A percentile compares a stretch with the other conserved stretches of the same genome.
phyloP scores from a whole-genome alignment of 1,140 invertebrate genomes.

The Drosophila pachea region DNA sequence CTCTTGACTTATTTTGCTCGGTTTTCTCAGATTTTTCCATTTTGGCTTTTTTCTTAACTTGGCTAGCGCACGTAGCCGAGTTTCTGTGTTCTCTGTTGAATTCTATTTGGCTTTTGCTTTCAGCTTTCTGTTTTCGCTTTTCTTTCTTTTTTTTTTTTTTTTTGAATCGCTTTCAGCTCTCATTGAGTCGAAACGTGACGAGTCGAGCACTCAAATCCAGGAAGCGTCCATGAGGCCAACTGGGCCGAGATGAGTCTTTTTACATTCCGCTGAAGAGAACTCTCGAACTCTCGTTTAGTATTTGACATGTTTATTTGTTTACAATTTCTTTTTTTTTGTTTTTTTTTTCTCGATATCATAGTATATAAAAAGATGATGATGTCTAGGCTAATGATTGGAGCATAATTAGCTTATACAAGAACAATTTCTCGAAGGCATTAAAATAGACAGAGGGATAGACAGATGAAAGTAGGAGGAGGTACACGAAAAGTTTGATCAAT shows the following conservation, averaged over 20 bases:
- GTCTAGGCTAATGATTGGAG: conserved; percentile 51
- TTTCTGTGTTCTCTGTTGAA: conserved; percentile 55
- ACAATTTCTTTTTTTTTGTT: too few relatives aligned
- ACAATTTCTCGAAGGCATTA: conserved; percentile 34
- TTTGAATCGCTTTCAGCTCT: conserved; percentile 14
- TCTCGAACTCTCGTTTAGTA: background rate
- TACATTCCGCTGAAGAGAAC: too few relatives aligned
- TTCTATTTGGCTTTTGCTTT: conserved; percentile 37
- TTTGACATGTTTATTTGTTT: background rate
- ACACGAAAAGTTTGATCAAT: conserved; percentile 45
- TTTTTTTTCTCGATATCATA: background rate
- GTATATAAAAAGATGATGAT: conserved; percentile 39
- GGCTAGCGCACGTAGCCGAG: conserved; percentile 52
- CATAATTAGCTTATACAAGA: conserved; percentile 32
- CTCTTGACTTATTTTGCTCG: conserved; percentile 52
- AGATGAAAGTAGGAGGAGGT: conserved; percentile 17
- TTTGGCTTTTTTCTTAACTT: conserved; percentile 18
- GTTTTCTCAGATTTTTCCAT: conserved; percentile 57
- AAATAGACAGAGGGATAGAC: conserved; percentile 6
- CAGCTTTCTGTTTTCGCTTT: conserved; percentile 16
- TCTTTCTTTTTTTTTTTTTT: conserved; percentile 12
- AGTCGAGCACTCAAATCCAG: conserved; percentile 37
- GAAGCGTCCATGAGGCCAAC: too few relatives aligned
- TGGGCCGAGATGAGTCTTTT: conserved; percentile 1
- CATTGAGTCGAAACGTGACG: conserved; percentile 59